Conservation (phyloP, 2,797 vertebrate species). For the Lithobates pipiens region DNA sequence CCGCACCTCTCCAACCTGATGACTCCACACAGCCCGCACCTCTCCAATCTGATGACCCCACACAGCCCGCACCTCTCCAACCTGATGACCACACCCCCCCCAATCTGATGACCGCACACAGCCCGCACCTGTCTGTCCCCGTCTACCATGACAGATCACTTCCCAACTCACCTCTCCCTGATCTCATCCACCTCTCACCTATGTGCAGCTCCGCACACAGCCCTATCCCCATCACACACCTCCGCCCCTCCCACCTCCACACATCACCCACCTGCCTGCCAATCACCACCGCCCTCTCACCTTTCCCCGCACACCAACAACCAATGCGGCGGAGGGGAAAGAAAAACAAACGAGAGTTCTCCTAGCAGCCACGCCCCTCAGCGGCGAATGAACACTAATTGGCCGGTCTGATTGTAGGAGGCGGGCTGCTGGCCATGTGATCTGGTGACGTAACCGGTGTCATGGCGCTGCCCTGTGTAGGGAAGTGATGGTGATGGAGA, state of each 20-base stretch:
- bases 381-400: not conserved
- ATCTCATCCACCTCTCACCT: not conserved
- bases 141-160: not conserved
- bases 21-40: no score
- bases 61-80: no score
- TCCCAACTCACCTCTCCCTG: not conserved
- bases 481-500: not conserved
- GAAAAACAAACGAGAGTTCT: not conserved
- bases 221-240: not conserved
- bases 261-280: not conserved
- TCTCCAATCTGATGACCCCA: no score
- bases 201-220: not conserved
- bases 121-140: not conserved
- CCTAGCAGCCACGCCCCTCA: not conserved
- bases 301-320: not conserved
- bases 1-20: no score
- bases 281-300: not conserved
- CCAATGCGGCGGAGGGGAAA: not conserved
- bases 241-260: not conserved
- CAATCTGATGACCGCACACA: not conserved
- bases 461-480: slow-evolving; percentile 42
- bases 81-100: no score
- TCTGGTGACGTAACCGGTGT: not conserved
- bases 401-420: not conserved
- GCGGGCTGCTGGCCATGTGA: not conserved